A percentile compares a stretch with the other conserved stretches of the same genome.
Conservation (phyloP, 2,797 vertebrate genomes). For the Microtus agrestis region DNA sequence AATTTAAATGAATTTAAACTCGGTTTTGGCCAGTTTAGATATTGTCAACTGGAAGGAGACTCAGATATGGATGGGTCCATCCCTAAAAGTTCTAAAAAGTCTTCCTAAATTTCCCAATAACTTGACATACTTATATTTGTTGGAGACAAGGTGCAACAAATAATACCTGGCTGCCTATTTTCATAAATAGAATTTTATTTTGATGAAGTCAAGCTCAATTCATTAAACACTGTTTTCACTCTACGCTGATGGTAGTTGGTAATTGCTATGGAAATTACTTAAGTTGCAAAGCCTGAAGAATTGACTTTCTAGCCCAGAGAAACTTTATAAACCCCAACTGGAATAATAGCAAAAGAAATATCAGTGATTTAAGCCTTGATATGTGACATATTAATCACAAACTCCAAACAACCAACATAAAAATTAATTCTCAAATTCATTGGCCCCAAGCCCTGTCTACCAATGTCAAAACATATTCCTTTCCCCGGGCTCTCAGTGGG, state of each 20-base stretch:
- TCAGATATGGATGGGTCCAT: not conserved
- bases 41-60: not conserved
- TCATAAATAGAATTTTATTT: constrained; percentile 36
- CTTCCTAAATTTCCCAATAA: not conserved
- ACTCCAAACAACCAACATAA: constrained; percentile 47
- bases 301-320: not conserved
- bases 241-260: not conserved
- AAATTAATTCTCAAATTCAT: constrained; percentile 58
- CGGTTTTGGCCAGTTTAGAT: not conserved
- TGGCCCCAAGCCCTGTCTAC: not conserved
- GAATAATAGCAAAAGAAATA: constrained; percentile 23
- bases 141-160: not conserved
- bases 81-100: constrained; percentile 8
- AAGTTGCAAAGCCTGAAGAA: not conserved
- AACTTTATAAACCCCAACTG: not conserved
- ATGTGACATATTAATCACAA: not conserved
- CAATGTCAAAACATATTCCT: not conserved
- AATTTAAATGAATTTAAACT: constrained; percentile 45
- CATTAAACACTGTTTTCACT: not conserved
- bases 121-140: not conserved
- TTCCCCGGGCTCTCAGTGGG: not conserved
- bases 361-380: constrained; percentile 26
- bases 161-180: not conserved
- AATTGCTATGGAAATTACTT: not conserved
- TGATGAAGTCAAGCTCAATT: not conserved